Evolutionary conservation across 2,113 vertebrate species (phyloP).

Genomic region (Cyprinodon brontotheroides): DNA sequence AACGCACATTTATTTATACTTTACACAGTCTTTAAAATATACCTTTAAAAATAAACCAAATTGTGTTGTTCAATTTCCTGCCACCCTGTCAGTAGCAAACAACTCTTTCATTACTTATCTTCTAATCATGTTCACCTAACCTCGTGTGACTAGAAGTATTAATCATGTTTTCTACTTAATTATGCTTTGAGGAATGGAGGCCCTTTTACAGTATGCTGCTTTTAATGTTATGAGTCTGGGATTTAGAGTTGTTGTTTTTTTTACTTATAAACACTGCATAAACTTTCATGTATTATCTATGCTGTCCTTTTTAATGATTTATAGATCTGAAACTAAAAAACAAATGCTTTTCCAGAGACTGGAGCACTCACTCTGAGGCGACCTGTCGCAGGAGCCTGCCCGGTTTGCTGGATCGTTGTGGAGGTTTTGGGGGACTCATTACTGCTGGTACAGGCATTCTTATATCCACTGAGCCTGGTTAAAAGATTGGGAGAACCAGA

Average conservation of each 20-base stretch:
- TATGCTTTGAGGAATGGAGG: no score
- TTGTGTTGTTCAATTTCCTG: background rate
- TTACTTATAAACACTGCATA: no score
- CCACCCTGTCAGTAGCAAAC: background rate
- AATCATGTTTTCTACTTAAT: background rate
- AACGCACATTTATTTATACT: no score
- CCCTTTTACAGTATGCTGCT: background rate
- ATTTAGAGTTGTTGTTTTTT: background rate
- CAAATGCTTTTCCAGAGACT: background rate
- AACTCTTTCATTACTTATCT: background rate
- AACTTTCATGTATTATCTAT: no score
- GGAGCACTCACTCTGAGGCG: conserved; percentile 63
- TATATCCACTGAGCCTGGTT: background rate
- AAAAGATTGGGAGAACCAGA: conserved; percentile 6
- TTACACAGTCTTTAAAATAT: no score
- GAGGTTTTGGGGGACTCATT: conserved; percentile 41
- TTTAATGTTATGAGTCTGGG: background rate
- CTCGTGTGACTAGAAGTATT: background rate
- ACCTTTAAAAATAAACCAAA: background rate
- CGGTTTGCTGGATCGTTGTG: conserved; percentile 60
- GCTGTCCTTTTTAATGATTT: no score
- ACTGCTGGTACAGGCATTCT: conserved; percentile 20
- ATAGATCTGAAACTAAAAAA: background rate
- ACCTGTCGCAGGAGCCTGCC: conserved; percentile 34
- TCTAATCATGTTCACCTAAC: background rate